phyloP scores from a whole-genome alignment of 1,140 invertebrate genomes.

The Drosophila virilis region DNA sequence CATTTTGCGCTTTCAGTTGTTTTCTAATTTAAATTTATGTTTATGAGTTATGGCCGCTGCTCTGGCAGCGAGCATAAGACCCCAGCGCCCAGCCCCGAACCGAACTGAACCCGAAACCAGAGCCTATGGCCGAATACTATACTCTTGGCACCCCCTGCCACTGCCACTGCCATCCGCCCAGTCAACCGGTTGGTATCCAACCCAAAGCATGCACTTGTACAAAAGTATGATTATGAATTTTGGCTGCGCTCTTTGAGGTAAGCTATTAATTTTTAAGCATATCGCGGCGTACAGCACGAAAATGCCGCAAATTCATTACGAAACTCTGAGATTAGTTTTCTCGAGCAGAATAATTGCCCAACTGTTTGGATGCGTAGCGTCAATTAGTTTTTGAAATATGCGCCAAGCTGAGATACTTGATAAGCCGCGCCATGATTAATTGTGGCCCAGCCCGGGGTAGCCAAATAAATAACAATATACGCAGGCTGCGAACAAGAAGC shows the following conservation, averaged over 20 bases:
- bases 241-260: constrained; percentile 51
- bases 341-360: constrained; percentile 39
- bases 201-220: constrained; percentile 30
- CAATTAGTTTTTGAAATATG: constrained; percentile 49
- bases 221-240: constrained; percentile 67
- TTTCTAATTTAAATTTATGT: constrained; percentile 83
- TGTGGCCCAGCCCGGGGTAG: no score
- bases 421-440: constrained; percentile 28
- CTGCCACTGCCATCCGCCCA: not conserved
- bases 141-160: not conserved
- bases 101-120: constrained; percentile 19
- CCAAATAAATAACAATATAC: no score
- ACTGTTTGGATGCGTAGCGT: constrained; percentile 24
- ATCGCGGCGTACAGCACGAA: constrained; percentile 34
- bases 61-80: not conserved
- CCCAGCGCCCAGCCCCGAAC: not conserved
- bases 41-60: constrained; percentile 68
- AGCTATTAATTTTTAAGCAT: constrained; percentile 77
- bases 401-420: constrained; percentile 27
- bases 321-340: constrained; percentile 69
- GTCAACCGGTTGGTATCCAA: not conserved
- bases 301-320: constrained; percentile 57
- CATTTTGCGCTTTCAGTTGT: constrained; percentile 73
- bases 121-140: constrained; percentile 20
- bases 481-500: no score